phyloP scores from a whole-genome alignment of 2,113 vertebrate genomes.

The Connochaetes taurinus region DNA sequence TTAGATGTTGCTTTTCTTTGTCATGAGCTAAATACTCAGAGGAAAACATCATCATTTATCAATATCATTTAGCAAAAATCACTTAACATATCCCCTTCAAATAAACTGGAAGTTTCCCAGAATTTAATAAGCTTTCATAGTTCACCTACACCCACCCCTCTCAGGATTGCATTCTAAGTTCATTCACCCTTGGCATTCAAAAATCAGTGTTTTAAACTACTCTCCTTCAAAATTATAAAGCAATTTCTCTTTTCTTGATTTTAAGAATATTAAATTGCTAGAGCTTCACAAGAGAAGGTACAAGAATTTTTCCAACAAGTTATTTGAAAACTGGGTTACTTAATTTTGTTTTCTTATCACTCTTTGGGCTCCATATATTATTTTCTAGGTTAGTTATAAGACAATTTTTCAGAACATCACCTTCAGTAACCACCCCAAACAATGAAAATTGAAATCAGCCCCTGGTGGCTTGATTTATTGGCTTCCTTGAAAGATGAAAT shows the following conservation, averaged over 20 bases:
- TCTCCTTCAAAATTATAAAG: constrained; percentile 39
- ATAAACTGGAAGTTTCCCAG: constrained; percentile 28
- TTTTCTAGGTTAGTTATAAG: constrained; percentile 19
- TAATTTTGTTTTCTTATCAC: background rate
- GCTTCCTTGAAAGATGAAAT: constrained; percentile 42
- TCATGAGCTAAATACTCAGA: constrained; percentile 39
- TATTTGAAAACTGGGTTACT: constrained; percentile 1
- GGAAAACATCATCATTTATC: constrained; percentile 5
- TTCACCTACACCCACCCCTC: background rate
- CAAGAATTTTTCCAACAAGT: constrained; percentile 11
- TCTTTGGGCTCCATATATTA: constrained; percentile 7
- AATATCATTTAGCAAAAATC: constrained; percentile 7
- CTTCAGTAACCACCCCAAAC: constrained; percentile 10
- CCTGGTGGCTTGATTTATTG: constrained; percentile 46
- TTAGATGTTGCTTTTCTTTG: constrained; percentile 29
- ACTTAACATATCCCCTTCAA: background rate
- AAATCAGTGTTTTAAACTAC: background rate
- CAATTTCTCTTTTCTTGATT: constrained; percentile 12
- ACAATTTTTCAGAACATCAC: constrained; percentile 38
- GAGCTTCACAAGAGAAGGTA: background rate
- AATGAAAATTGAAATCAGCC: constrained; percentile 46
- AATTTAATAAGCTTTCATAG: constrained; percentile 33
- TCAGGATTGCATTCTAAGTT: background rate
- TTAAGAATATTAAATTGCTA: constrained; percentile 27
- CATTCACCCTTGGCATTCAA: background rate